phyloP scores from a whole-genome alignment of 1,140 invertebrate species.

The Drosophila tropicalis region DNA sequence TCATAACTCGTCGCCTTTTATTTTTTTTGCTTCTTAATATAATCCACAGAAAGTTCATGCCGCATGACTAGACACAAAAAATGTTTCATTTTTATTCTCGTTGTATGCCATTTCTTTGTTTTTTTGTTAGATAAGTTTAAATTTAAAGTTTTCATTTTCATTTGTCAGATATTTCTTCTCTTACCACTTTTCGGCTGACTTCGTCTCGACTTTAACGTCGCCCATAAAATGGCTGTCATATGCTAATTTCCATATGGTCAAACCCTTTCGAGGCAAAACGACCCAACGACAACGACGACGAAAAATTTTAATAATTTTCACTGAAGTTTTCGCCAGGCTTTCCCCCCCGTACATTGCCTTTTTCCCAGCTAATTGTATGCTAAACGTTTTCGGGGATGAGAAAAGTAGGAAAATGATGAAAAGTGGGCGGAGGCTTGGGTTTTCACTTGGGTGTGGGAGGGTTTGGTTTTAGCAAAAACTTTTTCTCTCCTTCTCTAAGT shows the following conservation, averaged over 20 bases:
- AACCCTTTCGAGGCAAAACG: conserved; percentile 63
- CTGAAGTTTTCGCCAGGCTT: conserved; percentile 69
- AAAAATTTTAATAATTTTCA: conserved; percentile 79
- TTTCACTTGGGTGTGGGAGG: conserved; percentile 31
- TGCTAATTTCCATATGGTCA: conserved; percentile 82
- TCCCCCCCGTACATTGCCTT: conserved; percentile 51
- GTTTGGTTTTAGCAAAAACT: conserved; percentile 44
- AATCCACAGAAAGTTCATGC: conserved; percentile 42
- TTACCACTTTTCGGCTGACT: no score
- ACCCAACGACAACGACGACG: conserved; percentile 48
- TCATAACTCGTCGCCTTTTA: conserved; percentile 64
- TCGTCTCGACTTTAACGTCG: background rate
- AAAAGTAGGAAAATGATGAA: background rate
- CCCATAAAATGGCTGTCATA: conserved; percentile 68
- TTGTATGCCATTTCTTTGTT: background rate
- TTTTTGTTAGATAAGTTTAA: conserved; percentile 32
- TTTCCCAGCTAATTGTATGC: conserved; percentile 76
- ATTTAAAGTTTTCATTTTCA: conserved; percentile 46
- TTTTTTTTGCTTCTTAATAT: conserved; percentile 5
- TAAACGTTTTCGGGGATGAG: conserved; percentile 62
- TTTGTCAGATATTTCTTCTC: background rate
- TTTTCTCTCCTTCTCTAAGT: background rate
- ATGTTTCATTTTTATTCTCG: conserved; percentile 8
- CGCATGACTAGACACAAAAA: conserved; percentile 62
- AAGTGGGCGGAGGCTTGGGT: conserved; percentile 29